Evolutionary conservation across 1,140 invertebrate genomes (phyloP).

Genomic region (Tetragnatha versicolor): DNA sequence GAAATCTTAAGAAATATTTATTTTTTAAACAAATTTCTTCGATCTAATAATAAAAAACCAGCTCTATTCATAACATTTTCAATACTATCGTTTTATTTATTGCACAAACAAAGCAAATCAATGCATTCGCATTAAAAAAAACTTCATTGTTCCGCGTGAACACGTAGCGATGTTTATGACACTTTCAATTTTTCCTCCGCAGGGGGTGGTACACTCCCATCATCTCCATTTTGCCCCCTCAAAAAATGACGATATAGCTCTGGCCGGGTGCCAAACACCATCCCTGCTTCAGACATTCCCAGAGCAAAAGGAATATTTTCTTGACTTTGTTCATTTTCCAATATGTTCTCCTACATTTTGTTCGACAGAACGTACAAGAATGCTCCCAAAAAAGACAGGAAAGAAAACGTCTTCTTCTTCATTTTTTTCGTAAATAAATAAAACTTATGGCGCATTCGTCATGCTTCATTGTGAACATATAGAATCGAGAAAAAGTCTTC

Average conservation of each 20-base stretch:
- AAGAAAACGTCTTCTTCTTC: not conserved
- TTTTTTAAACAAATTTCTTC: too few species aligned
- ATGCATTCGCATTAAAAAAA: not conserved
- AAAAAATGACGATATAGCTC: not conserved
- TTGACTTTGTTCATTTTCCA: not conserved
- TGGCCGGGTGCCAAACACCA: constrained; percentile 9
- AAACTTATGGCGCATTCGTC: not conserved
- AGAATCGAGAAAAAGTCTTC: constrained; percentile 1
- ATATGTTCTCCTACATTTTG: not conserved
- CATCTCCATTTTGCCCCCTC: not conserved
- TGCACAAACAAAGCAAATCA: too few species aligned
- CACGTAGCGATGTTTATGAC: not conserved
- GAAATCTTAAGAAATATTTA: too few species aligned
- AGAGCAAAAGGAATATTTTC: not conserved
- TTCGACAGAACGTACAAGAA: not conserved
- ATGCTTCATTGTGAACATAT: not conserved
- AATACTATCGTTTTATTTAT: too few species aligned
- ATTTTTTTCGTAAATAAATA: not conserved
- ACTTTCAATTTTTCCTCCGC: not conserved
- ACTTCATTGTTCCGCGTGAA: not conserved
- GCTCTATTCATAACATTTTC: too few species aligned
- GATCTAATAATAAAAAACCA: too few species aligned
- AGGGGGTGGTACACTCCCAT: not conserved
- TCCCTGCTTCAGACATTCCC: not conserved
- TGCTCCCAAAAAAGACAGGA: too few species aligned